Evolutionary conservation across 2,888 invertebrate genomes (phyloP).

Genomic region (Campoletis raptor): DNA sequence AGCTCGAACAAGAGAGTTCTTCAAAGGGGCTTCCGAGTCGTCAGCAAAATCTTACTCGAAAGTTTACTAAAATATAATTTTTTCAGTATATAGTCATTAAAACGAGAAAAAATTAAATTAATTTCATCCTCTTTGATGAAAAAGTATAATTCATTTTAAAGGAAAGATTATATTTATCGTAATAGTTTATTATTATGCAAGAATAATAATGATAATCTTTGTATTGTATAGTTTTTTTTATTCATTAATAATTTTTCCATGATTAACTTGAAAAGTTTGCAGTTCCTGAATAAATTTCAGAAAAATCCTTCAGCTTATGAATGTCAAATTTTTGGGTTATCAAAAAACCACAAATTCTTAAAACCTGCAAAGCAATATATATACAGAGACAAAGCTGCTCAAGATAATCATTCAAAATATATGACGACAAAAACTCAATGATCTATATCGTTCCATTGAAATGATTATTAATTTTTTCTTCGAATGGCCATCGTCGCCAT

Average conservation of each 20-base stretch:
- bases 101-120: neutral
- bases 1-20: slow-evolving; percentile 25
- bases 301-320: too few relatives aligned
- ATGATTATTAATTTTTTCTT: neutral
- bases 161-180: neutral
- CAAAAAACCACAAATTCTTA: neutral
- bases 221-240: too few relatives aligned
- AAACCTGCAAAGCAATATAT: neutral
- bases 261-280: too few relatives aligned
- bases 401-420: neutral
- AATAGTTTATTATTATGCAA: neutral
- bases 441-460: neutral
- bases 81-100: neutral
- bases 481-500: too few relatives aligned
- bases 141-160: too few relatives aligned
- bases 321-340: neutral
- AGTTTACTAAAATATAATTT: neutral
- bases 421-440: neutral
- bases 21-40: neutral
- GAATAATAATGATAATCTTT: neutral
- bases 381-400: neutral
- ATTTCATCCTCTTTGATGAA: too few relatives aligned
- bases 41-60: neutral
- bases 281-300: too few relatives aligned
- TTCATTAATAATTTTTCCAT: too few relatives aligned